Evolutionary conservation across 2,797 vertebrate species (phyloP).

Genomic region (Galaxias olidus): DNA sequence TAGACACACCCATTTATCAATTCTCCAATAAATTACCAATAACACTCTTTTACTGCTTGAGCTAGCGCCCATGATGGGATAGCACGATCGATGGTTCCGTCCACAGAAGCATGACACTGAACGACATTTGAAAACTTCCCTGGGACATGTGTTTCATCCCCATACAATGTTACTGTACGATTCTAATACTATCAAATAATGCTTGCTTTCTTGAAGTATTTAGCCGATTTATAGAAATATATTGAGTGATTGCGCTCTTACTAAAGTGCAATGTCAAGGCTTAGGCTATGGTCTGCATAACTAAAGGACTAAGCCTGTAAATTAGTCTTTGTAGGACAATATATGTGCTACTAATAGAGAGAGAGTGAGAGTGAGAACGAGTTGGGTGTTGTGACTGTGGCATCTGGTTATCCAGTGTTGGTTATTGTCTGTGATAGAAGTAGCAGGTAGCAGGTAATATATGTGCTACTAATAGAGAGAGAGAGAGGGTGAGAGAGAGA

Average conservation of each 20-base stretch:
- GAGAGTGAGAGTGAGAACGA: constrained; percentile 18
- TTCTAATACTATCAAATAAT: too few relatives aligned
- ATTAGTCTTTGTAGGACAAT: constrained; percentile 32
- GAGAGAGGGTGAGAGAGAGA: constrained; percentile 38
- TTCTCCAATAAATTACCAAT: constrained; percentile 56
- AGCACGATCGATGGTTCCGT: constrained; percentile 8
- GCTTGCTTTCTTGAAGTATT: too few relatives aligned
- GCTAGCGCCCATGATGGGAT: constrained; percentile 24
- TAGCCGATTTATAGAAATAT: neutral
- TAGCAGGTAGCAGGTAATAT: constrained; percentile 27
- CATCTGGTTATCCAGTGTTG: constrained; percentile 51
- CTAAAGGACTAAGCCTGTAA: constrained; percentile 47
- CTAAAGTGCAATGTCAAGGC: constrained; percentile 45
- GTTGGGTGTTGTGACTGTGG: constrained; percentile 35
- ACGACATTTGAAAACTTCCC: neutral
- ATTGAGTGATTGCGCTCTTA: constrained; percentile 4
- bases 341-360: constrained; percentile 8
- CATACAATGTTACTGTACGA: too few relatives aligned
- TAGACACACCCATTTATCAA: constrained; percentile 59
- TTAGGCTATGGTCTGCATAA: constrained; percentile 37
- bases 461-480: constrained; percentile 10
- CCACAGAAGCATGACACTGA: constrained; percentile 4
- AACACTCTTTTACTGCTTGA: constrained; percentile 41
- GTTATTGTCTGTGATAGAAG: constrained; percentile 65
- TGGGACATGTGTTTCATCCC: neutral